Evolutionary conservation across 1,140 invertebrate genomes (phyloP), one percentile per base, ranked within the genome.

Genomic region (Rhopalosiphum maidis): DNA sequence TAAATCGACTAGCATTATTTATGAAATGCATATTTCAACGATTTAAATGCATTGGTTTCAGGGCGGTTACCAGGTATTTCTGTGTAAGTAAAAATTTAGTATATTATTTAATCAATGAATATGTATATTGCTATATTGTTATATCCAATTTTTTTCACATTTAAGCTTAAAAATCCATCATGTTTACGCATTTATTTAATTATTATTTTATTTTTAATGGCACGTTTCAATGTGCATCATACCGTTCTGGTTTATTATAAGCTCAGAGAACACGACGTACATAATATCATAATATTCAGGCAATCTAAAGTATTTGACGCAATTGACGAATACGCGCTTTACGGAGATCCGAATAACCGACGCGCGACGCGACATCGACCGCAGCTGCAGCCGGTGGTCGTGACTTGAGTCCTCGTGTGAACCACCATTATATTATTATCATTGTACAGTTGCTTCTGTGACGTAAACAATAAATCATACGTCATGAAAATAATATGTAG

Each of bases 381-480:
- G 8, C 87, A 89, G 35, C 8, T 37, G 51, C 48, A 54, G 30
- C 30, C 22, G 41, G 35, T 54, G n/a, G 43, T 87, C 37, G 46
- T 48, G 86, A 51, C 43, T 87, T 35, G 30, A 41, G 37, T n/a
- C 30, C 86, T n/a, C n/a, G 5, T 46, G 43, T n/a, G 43, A 21
- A 46, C 46, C 30, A n/a, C 83, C 83, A 85, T 41, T 43, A 25
- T 48, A 43, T 25, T 30, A 23, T 6, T n/a, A 22, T 5, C 7
- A n/a, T 41, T 41, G 41, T 43, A 68, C n/a, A 21, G 8, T 23
- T 21, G n/a, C 22, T 48, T 4, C 23, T 90, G 37, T 43, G 37
- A 21, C n/a, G 41, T 90, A 90, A 90, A 68, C 60, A 22, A 90
- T 90, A 90, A 90, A 68, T 68, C 54, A 43, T 90, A 68, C 37